Evolutionary conservation across 2,113 vertebrate genomes (phyloP).

Genomic region (Laterallus jamaicensis): DNA sequence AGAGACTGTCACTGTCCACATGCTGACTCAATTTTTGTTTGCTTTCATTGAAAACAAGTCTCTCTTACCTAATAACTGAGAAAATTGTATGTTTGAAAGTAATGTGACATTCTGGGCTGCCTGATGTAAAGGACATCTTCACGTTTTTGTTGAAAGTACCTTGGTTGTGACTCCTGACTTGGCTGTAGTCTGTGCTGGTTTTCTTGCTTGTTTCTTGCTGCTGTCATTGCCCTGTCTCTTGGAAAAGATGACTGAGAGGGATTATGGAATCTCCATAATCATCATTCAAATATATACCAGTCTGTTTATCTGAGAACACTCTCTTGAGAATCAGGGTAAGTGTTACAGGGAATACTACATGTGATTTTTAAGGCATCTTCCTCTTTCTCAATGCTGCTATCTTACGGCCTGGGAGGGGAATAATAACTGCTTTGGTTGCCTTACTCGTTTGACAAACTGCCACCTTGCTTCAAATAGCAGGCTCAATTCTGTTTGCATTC

Average conservation of each 20-base stretch:
- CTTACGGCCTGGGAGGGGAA: neutral
- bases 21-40: neutral
- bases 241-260: constrained; percentile 14
- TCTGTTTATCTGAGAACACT: neutral
- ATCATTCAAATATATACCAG: neutral
- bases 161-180: neutral
- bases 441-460: neutral
- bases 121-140: neutral
- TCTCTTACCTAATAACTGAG: neutral
- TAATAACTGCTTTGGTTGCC: neutral
- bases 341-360: neutral
- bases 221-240: neutral
- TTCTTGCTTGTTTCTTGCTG: constrained; percentile 24
- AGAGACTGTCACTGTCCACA: neutral
- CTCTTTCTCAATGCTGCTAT: neutral
- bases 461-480: neutral
- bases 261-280: constrained; percentile 29
- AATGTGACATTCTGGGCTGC: neutral
- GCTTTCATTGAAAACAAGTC: neutral
- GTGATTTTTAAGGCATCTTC: neutral
- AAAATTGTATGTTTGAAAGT: neutral
- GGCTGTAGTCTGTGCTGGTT: neutral
- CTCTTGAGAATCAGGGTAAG: constrained; percentile 43
- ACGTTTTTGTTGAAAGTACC: neutral
- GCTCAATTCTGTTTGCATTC: neutral